A percentile compares a stretch with the other conserved stretches of the same genome.
Conservation (phyloP, 2,888 invertebrate species). For the Cactoblastis cactorum region DNA sequence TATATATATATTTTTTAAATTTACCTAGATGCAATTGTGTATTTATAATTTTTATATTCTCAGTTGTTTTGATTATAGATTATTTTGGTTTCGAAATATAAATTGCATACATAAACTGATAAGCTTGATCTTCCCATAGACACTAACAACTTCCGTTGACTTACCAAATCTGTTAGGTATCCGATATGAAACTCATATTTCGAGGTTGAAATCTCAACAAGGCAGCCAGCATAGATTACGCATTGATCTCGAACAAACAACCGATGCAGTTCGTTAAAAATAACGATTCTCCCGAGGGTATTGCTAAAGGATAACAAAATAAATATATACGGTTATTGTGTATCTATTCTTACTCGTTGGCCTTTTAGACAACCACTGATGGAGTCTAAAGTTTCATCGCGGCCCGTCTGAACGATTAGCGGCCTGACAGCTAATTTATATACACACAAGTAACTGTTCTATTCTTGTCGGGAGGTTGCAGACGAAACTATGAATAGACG, state of each 20-base stretch:
- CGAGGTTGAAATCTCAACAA: conserved; percentile 14
- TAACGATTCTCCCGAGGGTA: conserved; percentile 45
- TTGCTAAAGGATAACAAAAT: conserved; percentile 66
- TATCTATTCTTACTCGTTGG: conserved; percentile 64
- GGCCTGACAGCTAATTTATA: conserved; percentile 77
- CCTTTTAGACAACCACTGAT: conserved; percentile 70
- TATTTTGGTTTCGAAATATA: too few relatives aligned
- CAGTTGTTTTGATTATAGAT: too few relatives aligned
- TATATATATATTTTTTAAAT: too few relatives aligned
- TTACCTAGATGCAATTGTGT: too few relatives aligned
- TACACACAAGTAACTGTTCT: conserved; percentile 76
- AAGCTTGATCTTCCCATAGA: not conserved
- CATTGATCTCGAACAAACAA: conserved; percentile 39
- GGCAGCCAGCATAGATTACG: conserved; percentile 19
- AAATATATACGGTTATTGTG: conserved; percentile 62
- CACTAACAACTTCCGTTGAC: not conserved
- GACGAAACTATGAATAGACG: conserved; percentile 43
- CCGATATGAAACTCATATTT: not conserved
- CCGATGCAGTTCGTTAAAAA: conserved; percentile 49
- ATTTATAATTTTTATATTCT: too few relatives aligned
- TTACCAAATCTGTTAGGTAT: not conserved
- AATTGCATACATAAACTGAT: not conserved
- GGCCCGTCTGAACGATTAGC: conserved; percentile 77
- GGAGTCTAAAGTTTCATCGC: conserved; percentile 76
- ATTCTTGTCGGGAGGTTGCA: conserved; percentile 57